phyloP scores from a whole-genome alignment of 2,113 vertebrate genomes.

The Nipponia nippon region DNA sequence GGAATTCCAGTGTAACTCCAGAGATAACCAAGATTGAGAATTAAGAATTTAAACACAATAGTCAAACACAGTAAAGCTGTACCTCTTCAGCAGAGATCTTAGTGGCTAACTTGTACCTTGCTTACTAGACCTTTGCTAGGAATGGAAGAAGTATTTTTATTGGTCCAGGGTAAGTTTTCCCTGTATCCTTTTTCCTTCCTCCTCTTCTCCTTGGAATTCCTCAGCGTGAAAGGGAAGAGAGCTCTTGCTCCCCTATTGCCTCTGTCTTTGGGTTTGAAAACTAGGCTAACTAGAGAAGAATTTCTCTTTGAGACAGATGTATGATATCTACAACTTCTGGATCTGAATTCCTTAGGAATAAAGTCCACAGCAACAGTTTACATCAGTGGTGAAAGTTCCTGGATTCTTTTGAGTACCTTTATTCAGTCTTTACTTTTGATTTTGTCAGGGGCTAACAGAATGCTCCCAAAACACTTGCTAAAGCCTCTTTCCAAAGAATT shows the following conservation, averaged over 20 bases:
- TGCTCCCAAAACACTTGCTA: background rate
- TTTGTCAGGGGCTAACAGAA: background rate
- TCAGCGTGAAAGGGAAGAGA: background rate
- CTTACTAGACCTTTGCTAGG: background rate
- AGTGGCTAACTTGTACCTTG: background rate
- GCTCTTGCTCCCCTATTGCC: accelerated
- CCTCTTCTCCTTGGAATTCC: background rate
- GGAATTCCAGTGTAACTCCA: background rate
- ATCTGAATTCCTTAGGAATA: background rate
- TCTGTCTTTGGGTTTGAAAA: background rate
- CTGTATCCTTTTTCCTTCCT: background rate
- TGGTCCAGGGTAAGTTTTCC: background rate
- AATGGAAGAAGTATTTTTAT: background rate
- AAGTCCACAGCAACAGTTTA: accelerated
- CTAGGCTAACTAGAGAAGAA: background rate
- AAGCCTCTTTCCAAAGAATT: background rate
- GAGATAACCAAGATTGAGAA: background rate
- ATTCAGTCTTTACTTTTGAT: background rate
- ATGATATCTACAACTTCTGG: background rate
- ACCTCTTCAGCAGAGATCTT: background rate
- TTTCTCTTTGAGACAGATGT: background rate
- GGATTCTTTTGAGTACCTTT: background rate
- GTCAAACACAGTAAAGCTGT: background rate
- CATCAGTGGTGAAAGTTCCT: background rate
- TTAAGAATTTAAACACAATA: background rate